Percentiles rank a stretch among this genome's conserved stretches.
phyloP scores from a whole-genome alignment of 2,797 vertebrate species.

The Hydrocynus forskahlii region DNA sequence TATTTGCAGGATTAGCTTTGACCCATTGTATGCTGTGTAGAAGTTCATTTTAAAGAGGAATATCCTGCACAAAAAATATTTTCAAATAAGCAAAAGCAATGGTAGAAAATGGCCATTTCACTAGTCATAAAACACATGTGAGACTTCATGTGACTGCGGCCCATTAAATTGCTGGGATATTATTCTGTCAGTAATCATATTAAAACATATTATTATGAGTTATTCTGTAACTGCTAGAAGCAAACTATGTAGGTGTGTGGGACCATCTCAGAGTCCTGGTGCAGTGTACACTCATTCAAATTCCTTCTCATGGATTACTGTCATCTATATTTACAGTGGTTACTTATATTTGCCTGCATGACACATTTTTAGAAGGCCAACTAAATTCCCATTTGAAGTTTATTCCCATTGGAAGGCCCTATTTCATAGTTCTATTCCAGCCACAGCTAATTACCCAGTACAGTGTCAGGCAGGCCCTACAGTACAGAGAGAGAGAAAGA shows the following conservation, averaged over 20 bases:
- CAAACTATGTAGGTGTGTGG: background rate
- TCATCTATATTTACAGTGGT: slow-evolving; percentile 9
- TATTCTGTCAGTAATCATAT: background rate
- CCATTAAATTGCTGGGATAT: background rate
- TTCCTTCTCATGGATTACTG: slow-evolving; percentile 19
- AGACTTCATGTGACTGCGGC: background rate
- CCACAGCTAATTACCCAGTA: slow-evolving; percentile 57
- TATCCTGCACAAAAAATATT: background rate
- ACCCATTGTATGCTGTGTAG: background rate
- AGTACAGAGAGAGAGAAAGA: slow-evolving; percentile 35
- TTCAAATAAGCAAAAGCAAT: background rate
- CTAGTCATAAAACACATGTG: too few relatives aligned
- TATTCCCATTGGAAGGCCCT: slow-evolving; percentile 51
- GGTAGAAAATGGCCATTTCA: background rate
- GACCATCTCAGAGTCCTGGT: background rate
- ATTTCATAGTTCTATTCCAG: slow-evolving; percentile 60
- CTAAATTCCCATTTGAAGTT: slow-evolving; percentile 55
- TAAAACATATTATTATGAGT: background rate
- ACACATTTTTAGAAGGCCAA: slow-evolving; percentile 51
- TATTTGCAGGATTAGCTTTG: background rate
- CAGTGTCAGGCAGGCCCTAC: slow-evolving; percentile 51
- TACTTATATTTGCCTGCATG: slow-evolving; percentile 40
- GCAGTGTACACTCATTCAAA: background rate
- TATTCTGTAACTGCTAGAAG: background rate
- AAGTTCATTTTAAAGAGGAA: background rate